phyloP scores from a whole-genome alignment of 2,888 invertebrate species.

The Drosophila hamatofila region DNA sequence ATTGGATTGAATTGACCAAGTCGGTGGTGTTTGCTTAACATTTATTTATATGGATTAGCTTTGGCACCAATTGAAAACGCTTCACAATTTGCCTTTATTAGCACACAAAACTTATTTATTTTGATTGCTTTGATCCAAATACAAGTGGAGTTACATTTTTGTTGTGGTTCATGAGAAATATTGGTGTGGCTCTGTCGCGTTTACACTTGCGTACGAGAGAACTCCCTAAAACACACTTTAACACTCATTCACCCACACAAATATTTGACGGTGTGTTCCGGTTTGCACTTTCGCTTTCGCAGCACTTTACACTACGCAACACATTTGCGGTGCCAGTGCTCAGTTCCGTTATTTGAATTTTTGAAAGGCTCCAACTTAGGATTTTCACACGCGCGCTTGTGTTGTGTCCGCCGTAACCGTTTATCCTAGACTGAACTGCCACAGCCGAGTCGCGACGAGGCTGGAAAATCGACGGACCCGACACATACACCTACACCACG shows the following conservation, averaged over 20 bases:
- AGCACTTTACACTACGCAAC: conserved; percentile 48
- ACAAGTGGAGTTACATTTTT: conserved; percentile 65
- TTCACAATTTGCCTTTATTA: conserved; percentile 31
- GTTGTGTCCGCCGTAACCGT: conserved; percentile 85
- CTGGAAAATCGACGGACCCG: conserved; percentile 77
- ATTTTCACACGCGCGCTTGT: conserved; percentile 84
- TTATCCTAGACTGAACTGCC: conserved; percentile 85
- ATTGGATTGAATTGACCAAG: conserved; percentile 33
- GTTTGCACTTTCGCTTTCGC: conserved; percentile 28
- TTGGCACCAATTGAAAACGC: conserved; percentile 67
- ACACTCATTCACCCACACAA: conserved; percentile 15
- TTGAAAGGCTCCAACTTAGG: conserved; percentile 41
- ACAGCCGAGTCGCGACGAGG: conserved; percentile 69
- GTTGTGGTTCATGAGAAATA: conserved; percentile 10
- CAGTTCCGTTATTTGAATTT: conserved; percentile 40
- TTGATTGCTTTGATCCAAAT: conserved; percentile 37
- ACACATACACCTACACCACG: conserved; percentile 63
- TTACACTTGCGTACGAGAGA: conserved; percentile 15
- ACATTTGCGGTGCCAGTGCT: conserved; percentile 33
- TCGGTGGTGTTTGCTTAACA: conserved; percentile 63
- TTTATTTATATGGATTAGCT: conserved; percentile 34
- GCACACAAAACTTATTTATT: conserved; percentile 32
- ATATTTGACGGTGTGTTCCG: conserved; percentile 10
- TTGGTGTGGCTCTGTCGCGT: conserved; percentile 8
- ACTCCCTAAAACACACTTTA: conserved; percentile 15